phyloP scores from a whole-genome alignment of 2,888 invertebrate species.

The Zelleria hepariella region DNA sequence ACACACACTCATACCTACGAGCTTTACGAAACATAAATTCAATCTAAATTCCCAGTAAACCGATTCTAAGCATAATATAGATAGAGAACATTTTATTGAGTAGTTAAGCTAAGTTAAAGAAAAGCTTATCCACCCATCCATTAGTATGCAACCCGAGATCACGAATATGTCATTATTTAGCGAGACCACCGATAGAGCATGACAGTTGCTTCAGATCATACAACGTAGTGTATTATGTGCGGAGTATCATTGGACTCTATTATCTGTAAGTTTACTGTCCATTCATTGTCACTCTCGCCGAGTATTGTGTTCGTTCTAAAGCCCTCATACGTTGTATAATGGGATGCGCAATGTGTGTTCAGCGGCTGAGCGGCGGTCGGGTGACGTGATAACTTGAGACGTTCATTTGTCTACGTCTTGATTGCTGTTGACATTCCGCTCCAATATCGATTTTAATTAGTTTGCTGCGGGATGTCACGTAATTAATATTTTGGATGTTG shows the following conservation, averaged over 20 bases:
- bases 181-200: neutral
- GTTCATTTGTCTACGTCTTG: neutral
- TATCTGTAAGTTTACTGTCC: neutral
- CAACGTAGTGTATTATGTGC: neutral
- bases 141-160: neutral
- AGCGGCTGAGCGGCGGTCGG: slow-evolving; percentile 30
- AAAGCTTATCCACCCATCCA: too few relatives aligned
- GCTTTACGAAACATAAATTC: too few relatives aligned
- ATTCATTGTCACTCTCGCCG: neutral
- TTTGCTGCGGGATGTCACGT: neutral
- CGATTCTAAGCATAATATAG: too few relatives aligned
- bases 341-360: slow-evolving; percentile 60
- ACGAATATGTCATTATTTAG: neutral
- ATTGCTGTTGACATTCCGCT: neutral
- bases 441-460: neutral
- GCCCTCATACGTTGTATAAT: slow-evolving; percentile 68
- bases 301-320: slow-evolving; percentile 55
- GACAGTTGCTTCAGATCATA: neutral
- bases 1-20: too few relatives aligned
- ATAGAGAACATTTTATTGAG: too few relatives aligned
- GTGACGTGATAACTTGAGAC: neutral
- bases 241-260: neutral
- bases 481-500: neutral
- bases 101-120: too few relatives aligned
- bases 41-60: too few relatives aligned